Conservation (phyloP, 2,888 invertebrate genomes). For the Mesodorylaimus sp. region DNA sequence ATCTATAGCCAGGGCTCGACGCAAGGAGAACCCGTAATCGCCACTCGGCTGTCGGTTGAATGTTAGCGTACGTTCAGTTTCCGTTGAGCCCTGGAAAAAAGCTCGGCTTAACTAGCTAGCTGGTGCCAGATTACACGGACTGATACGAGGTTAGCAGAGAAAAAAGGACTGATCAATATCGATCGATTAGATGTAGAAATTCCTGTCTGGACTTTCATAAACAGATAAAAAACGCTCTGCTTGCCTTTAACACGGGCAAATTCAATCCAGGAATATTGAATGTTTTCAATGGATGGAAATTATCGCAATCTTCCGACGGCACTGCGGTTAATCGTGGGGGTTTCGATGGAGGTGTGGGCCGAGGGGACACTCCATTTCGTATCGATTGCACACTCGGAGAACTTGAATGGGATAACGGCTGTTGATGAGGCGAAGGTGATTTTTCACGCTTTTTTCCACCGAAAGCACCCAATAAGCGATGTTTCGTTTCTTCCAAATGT, state of each 20-base stretch:
- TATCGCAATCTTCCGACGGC: neutral
- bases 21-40: slow-evolving; percentile 79
- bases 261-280: slow-evolving; percentile 23
- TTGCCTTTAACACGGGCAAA: slow-evolving; percentile 27
- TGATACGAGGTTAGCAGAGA: too few species aligned
- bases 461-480: neutral
- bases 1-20: slow-evolving; percentile 44
- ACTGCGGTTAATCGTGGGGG: neutral
- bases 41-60: slow-evolving; percentile 51
- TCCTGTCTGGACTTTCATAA: neutral
- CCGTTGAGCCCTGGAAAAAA: too few species aligned
- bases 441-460: neutral
- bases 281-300: slow-evolving; percentile 12
- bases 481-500: neutral
- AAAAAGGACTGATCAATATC: too few species aligned
- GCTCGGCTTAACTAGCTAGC: too few species aligned
- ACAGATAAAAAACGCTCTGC: neutral
- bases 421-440: neutral
- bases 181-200: too few species aligned
- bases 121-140: too few species aligned
- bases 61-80: slow-evolving; percentile 46
- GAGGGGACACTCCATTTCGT: too few species aligned
- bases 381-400: too few species aligned
- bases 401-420: too few species aligned
- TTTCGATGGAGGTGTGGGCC: neutral